Percentiles rank a stretch among this genome's conserved stretches.
Conservation (phyloP, 2,113 vertebrate genomes). For the Hippolais icterina region DNA sequence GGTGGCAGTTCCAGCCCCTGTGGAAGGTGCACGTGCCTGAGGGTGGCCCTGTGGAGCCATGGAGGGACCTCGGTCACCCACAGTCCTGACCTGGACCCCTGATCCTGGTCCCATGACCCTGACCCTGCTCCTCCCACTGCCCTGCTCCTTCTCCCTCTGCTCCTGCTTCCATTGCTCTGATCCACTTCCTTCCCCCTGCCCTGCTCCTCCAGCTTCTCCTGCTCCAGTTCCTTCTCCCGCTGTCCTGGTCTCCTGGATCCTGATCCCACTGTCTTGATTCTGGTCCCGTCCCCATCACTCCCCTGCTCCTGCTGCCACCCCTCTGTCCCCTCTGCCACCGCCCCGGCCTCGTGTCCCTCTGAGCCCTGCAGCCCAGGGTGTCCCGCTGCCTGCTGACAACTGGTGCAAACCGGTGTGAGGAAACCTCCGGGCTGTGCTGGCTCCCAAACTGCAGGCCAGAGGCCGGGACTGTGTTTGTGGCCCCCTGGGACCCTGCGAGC, state of each 20-base stretch:
- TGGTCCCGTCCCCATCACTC: too few relatives aligned
- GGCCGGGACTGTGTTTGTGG: not conserved
- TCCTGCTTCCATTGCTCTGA: not conserved
- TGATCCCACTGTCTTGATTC: not conserved
- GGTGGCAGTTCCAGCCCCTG: not conserved
- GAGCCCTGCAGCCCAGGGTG: not conserved
- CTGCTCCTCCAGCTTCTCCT: not conserved
- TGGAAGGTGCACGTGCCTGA: not conserved
- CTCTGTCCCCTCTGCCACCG: not conserved
- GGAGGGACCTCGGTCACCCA: not conserved
- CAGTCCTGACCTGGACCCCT: not conserved
- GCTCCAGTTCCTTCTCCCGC: not conserved
- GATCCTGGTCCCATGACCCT: not conserved
- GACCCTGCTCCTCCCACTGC: not conserved
- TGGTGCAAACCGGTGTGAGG: rapidly evolving
- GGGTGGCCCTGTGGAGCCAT: not conserved
- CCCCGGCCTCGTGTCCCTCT: rapidly evolving
- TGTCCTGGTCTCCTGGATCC: not conserved
- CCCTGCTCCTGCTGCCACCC: not conserved
- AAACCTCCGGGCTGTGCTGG: not conserved
- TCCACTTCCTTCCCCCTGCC: not conserved
- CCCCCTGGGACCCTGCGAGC: not conserved
- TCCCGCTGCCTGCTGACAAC: not conserved
- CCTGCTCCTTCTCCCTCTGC: not conserved
- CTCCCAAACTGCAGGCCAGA: not conserved